Percentiles rank a stretch among this genome's conserved stretches.
Conservation (phyloP, 2,888 invertebrate species). For the Hemistola chrysoprasaria region DNA sequence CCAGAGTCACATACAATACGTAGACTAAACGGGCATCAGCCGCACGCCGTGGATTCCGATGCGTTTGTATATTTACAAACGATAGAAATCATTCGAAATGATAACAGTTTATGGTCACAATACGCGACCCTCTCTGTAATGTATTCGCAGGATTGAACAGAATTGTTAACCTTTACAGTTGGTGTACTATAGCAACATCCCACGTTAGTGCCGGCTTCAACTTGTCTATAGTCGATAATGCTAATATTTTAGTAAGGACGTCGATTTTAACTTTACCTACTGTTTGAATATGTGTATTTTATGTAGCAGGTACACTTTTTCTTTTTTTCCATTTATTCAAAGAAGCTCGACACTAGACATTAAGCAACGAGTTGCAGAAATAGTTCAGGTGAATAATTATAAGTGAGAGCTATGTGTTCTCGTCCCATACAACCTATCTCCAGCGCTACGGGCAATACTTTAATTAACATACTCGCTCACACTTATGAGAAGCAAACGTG, state of each 20-base stretch:
- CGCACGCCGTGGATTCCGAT: constrained; percentile 52
- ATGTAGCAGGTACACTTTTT: no score
- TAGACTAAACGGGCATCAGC: constrained; percentile 67
- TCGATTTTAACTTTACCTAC: no score
- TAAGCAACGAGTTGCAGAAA: constrained; percentile 31
- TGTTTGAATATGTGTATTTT: no score
- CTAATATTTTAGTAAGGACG: no score
- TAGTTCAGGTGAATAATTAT: constrained; percentile 53
- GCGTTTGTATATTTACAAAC: constrained; percentile 51
- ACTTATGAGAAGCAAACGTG: constrained; percentile 46
- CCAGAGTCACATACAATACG: constrained; percentile 64
- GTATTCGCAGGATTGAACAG: constrained; percentile 23
- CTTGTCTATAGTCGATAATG: no score
- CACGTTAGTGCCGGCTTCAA: no score
- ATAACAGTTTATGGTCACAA: constrained; percentile 57
- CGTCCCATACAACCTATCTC: constrained; percentile 31
- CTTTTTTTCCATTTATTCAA: constrained; percentile 9
- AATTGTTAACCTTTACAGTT: constrained; percentile 19
- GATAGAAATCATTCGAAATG: constrained; percentile 50
- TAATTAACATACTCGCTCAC: constrained; percentile 59
- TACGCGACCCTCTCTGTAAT: constrained; percentile 37
- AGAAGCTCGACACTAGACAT: constrained; percentile 2
- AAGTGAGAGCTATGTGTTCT: constrained; percentile 33
- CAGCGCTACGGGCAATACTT: constrained; percentile 42
- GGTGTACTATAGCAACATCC: not conserved